Percentiles rank a stretch among this genome's conserved stretches.
Evolutionary conservation across 2,797 vertebrate species (phyloP).

Genomic region (Lycodopsis pacificus): DNA sequence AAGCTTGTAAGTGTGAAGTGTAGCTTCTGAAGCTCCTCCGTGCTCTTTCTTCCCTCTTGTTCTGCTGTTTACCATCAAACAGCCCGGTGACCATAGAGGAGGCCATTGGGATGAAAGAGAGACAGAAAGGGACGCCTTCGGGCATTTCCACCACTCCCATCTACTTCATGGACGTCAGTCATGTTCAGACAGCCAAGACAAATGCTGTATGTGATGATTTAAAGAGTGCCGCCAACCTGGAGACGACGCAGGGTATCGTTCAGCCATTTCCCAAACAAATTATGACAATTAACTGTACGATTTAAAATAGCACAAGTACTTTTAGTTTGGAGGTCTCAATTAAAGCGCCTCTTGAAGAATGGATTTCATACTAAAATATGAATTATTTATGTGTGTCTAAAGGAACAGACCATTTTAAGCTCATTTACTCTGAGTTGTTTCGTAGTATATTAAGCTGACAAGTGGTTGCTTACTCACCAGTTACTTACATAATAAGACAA

Average conservation of each 20-base stretch:
- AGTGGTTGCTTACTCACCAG: not conserved
- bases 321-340: slow-evolving; percentile 14
- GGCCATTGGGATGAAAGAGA: slow-evolving; percentile 37
- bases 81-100: slow-evolving; percentile 40
- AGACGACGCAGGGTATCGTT: slow-evolving; percentile 12
- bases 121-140: slow-evolving; percentile 39
- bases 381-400: slow-evolving; percentile 1
- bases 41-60: slow-evolving; percentile 48
- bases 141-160: slow-evolving; percentile 49
- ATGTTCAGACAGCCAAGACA: slow-evolving; percentile 44
- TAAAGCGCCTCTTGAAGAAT: slow-evolving; percentile 12
- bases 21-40: slow-evolving; percentile 42
- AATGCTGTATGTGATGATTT: slow-evolving; percentile 41
- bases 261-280: not conserved
- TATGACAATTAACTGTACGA: slow-evolving; percentile 16
- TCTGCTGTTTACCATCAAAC: slow-evolving; percentile 66
- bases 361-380: slow-evolving; percentile 10
- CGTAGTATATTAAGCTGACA: slow-evolving; percentile 4
- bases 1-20: slow-evolving; percentile 32
- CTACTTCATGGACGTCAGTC: slow-evolving; percentile 45
- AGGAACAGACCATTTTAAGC: slow-evolving; percentile 9
- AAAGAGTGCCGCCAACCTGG: slow-evolving; percentile 17
- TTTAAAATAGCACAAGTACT: slow-evolving; percentile 6
- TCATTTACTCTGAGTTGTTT: slow-evolving; percentile 7
- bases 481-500: slow-evolving; percentile 26